These are phyloP conservation scores for Actinostola sp. DNA, from an alignment of 92 coral and sea anemone genomes.

Conservation along the genomic window DNA sequence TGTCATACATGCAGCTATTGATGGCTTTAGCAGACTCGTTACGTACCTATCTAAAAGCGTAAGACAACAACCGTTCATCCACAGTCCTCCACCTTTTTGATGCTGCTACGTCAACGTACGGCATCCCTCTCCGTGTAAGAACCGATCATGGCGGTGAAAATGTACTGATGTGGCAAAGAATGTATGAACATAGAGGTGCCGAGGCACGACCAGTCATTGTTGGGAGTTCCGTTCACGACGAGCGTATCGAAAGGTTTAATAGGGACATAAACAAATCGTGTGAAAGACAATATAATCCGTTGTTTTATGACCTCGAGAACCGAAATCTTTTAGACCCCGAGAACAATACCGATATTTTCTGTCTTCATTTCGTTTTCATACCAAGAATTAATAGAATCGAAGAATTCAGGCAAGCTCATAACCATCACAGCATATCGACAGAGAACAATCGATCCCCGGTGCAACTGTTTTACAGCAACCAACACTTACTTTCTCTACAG, in stretches of 20 bases:
- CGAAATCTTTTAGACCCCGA: constrained; percentile 36
- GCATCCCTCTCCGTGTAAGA: constrained; percentile 57
- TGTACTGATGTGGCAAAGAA: constrained; percentile 50
- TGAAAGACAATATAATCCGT: constrained; percentile 20
- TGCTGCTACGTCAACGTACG: constrained; percentile 48
- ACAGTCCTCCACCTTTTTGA: constrained; percentile 39
- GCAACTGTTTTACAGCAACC: constrained; percentile 18
- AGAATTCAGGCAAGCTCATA: constrained; percentile 52
- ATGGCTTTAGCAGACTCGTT: constrained; percentile 58
- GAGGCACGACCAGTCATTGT: constrained; percentile 42
- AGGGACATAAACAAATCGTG: constrained; percentile 43
- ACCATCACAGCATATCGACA: constrained; percentile 54
- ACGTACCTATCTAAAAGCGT: constrained; percentile 31
- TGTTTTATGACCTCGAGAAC: constrained; percentile 40
- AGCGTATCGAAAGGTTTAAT: constrained; percentile 55
- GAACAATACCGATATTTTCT: constrained; percentile 47
- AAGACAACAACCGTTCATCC: constrained; percentile 43
- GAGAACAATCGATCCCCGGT: constrained; percentile 22
- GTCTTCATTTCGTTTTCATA: constrained; percentile 47
- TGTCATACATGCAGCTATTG: constrained; percentile 51
- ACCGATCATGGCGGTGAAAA: constrained; percentile 64
- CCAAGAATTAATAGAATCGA: constrained; percentile 44
- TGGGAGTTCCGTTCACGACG: constrained; percentile 71
- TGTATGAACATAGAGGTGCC: constrained; percentile 24
- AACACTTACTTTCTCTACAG: constrained; percentile 1